phyloP scores from a whole-genome alignment of 2,888 invertebrate genomes.

The Leptura quadrifasciata region DNA sequence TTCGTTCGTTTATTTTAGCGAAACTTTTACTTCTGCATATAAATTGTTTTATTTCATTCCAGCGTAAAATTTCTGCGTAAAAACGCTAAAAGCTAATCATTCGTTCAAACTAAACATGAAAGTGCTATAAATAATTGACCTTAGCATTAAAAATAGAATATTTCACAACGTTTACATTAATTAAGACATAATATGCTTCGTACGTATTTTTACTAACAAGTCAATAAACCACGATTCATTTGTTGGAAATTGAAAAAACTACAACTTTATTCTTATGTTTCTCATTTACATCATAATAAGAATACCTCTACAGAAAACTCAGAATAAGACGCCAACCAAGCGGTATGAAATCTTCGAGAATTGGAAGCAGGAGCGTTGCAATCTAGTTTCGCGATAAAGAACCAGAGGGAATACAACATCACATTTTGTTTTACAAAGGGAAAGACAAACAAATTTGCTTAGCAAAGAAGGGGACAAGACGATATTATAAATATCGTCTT shows the following conservation, averaged over 20 bases:
- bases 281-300: background rate
- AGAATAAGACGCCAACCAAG: background rate
- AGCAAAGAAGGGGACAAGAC: too few species aligned
- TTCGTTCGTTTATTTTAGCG: background rate
- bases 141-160: constrained; percentile 31
- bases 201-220: background rate
- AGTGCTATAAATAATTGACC: constrained; percentile 34
- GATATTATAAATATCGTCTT: background rate
- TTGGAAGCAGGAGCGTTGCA: background rate
- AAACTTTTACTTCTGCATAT: background rate
- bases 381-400: background rate
- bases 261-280: background rate
- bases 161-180: constrained; percentile 31
- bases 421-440: background rate
- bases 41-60: background rate
- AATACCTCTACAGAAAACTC: background rate
- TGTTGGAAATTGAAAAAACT: background rate
- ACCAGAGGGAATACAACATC: background rate
- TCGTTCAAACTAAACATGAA: background rate
- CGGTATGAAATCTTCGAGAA: background rate
- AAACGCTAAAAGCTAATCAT: constrained; percentile 5
- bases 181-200: constrained; percentile 12
- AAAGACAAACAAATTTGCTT: too few species aligned
- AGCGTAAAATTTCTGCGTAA: background rate
- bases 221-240: constrained; percentile 1